Evolutionary conservation across 64 coral and sea anemone species (phyloP).

Genomic region (Trachythela sp.): DNA sequence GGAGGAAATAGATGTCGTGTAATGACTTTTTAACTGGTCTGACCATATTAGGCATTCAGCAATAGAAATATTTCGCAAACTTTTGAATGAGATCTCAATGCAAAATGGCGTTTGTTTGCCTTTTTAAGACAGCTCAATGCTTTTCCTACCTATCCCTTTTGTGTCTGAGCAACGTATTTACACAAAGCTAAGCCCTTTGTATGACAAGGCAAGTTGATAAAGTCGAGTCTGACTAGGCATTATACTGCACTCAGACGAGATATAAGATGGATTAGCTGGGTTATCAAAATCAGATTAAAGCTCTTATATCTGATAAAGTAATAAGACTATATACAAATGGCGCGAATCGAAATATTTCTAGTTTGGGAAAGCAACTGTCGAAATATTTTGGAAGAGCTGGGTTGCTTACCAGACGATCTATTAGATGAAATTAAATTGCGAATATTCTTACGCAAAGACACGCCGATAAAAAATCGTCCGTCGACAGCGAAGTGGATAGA

Average conservation of each 20-base stretch:
- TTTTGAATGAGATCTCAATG: not conserved
- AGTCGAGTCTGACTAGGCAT: too few relatives aligned
- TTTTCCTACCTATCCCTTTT: too few relatives aligned
- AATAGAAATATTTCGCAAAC: not conserved
- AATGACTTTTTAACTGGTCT: not conserved
- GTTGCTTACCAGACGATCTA: constrained; percentile 45
- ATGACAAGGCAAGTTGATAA: too few relatives aligned
- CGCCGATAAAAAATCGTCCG: constrained; percentile 71
- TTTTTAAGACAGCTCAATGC: too few relatives aligned
- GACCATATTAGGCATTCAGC: not conserved
- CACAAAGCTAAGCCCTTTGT: too few relatives aligned
- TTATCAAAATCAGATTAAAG: too few relatives aligned
- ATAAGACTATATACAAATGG: too few relatives aligned
- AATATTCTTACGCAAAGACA: constrained; percentile 84
- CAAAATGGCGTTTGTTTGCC: not conserved
- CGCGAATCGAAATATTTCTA: constrained; percentile 66
- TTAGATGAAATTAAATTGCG: constrained; percentile 56
- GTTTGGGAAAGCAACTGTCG: constrained; percentile 96
- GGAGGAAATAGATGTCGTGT: too few relatives aligned
- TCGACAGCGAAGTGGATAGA: constrained; percentile 61
- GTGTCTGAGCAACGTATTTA: too few relatives aligned
- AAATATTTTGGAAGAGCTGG: constrained; percentile 79
- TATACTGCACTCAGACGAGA: too few relatives aligned
- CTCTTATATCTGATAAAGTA: too few relatives aligned
- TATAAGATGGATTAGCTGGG: too few relatives aligned